phyloP scores from a whole-genome alignment of 2,113 vertebrate species.

The Pachypanchax playfairii region DNA sequence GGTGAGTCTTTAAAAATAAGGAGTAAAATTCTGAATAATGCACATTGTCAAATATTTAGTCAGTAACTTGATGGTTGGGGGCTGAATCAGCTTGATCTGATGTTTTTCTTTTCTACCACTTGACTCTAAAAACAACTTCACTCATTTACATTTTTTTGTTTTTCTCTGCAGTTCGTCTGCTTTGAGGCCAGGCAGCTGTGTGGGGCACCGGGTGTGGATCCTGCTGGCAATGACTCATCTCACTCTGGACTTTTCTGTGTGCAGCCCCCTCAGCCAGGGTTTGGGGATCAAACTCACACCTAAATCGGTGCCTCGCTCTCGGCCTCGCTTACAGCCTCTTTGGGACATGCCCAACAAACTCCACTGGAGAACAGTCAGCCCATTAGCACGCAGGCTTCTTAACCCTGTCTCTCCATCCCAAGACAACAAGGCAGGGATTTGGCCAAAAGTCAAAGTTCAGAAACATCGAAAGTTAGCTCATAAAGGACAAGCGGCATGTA shows the following conservation, averaged over 20 bases:
- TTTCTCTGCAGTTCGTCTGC: conserved; percentile 73
- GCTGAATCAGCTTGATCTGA: background rate
- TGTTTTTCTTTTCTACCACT: conserved; percentile 19
- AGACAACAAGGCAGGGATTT: conserved; percentile 55
- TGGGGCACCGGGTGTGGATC: conserved; percentile 81
- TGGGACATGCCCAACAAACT: conserved; percentile 74
- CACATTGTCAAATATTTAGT: conserved; percentile 17
- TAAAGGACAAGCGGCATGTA: conserved; percentile 64
- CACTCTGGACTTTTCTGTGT: conserved; percentile 80
- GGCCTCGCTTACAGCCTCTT: conserved; percentile 67
- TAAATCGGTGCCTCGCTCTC: conserved; percentile 67
- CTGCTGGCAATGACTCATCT: conserved; percentile 82
- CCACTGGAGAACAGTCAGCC: conserved; percentile 77
- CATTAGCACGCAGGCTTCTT: conserved; percentile 66
- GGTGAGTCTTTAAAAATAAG: conserved; percentile 39
- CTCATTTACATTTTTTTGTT: conserved; percentile 30
- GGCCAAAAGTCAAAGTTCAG: conserved; percentile 53
- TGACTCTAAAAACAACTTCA: conserved; percentile 16
- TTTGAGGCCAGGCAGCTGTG: conserved; percentile 70
- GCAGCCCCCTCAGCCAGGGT: conserved; percentile 75
- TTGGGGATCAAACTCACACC: conserved; percentile 71
- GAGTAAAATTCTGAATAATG: conserved; percentile 52
- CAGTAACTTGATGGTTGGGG: background rate
- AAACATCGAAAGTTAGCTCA: conserved; percentile 59
- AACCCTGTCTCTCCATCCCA: conserved; percentile 61